These are phyloP conservation scores for Lochmaea capreae DNA, from an alignment of 2,888 invertebrate species.

Conservation along the genomic window DNA sequence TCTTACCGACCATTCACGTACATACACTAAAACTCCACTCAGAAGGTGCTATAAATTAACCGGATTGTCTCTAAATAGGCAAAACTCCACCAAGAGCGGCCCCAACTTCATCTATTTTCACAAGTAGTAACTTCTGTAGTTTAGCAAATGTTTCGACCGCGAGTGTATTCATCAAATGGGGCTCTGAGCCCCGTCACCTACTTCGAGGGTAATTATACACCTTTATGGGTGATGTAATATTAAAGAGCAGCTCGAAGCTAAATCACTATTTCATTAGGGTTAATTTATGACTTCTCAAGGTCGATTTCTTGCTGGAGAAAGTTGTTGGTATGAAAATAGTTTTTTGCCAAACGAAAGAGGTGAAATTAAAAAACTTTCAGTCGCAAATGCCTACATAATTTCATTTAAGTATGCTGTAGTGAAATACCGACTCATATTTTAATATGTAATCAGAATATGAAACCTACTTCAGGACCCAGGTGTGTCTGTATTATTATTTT, in stretches of 20 bases:
- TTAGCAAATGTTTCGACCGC: conserved; percentile 30
- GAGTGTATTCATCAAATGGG: conserved; percentile 45
- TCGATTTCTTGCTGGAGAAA: no score
- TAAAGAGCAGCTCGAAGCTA: conserved; percentile 42
- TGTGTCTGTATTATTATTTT: no score
- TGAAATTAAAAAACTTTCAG: no score
- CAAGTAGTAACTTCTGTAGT: conserved; percentile 27
- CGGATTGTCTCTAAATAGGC: background rate
- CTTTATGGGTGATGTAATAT: conserved; percentile 44
- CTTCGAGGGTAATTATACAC: conserved; percentile 44
- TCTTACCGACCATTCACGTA: background rate
- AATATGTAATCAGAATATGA: no score
- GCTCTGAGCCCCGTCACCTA: conserved; percentile 44
- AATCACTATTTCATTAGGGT: conserved; percentile 46
- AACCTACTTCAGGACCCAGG: no score
- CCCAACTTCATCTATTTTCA: conserved; percentile 22
- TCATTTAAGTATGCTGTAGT: no score
- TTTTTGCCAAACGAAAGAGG: no score
- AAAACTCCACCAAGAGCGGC: background rate
- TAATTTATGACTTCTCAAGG: no score
- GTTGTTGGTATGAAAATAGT: no score
- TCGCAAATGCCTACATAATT: no score
- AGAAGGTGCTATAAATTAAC: background rate
- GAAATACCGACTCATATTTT: no score
- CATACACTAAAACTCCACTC: background rate